phyloP scores from a whole-genome alignment of 23 tunicate species.

The Halocynthia roretzi region DNA sequence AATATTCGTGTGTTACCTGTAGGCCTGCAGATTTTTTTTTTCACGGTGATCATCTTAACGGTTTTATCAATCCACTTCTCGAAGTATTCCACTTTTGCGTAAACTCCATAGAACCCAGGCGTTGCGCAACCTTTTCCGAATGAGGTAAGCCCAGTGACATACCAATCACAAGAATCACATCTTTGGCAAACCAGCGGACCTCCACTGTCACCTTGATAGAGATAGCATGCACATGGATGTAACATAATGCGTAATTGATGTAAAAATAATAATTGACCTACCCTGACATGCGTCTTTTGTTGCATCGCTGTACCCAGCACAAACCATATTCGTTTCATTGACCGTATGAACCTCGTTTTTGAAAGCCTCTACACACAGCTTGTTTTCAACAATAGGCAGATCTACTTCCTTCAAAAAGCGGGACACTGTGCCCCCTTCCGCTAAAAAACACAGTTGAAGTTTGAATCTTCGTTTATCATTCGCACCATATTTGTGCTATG shows the following conservation, averaged over 20 bases:
- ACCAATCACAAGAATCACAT: slow-evolving; percentile 53
- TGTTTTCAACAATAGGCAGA: slow-evolving; percentile 37
- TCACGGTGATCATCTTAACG: slow-evolving; percentile 9
- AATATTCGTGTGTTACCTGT: slow-evolving; percentile 6
- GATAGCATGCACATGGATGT: no score
- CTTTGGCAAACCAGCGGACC: slow-evolving; percentile 79
- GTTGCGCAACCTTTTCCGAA: slow-evolving; percentile 72
- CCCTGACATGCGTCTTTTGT: slow-evolving; percentile 90
- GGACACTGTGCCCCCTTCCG: slow-evolving; percentile 48
- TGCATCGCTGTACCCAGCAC: slow-evolving; percentile 74
- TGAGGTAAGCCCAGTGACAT: slow-evolving; percentile 50
- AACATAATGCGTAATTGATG: background rate
- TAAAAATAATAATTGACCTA: background rate
- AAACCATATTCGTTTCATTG: slow-evolving; percentile 29
- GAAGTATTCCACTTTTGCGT: slow-evolving; percentile 51
- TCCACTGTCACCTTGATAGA: slow-evolving; percentile 63
- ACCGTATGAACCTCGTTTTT: slow-evolving; percentile 28
- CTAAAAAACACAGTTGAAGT: slow-evolving; percentile 3
- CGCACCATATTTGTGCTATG: background rate
- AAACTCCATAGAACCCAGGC: slow-evolving; percentile 60
- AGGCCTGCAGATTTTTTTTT: slow-evolving; percentile 15
- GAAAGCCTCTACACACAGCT: slow-evolving; percentile 29
- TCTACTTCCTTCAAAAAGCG: slow-evolving; percentile 43
- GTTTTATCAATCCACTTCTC: slow-evolving; percentile 47
- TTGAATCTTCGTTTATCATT: background rate